Evolutionary conservation across 2,888 invertebrate genomes (phyloP), one percentile per base, ranked within the genome.

Genomic region (Shargacucullia verbasci): DNA sequence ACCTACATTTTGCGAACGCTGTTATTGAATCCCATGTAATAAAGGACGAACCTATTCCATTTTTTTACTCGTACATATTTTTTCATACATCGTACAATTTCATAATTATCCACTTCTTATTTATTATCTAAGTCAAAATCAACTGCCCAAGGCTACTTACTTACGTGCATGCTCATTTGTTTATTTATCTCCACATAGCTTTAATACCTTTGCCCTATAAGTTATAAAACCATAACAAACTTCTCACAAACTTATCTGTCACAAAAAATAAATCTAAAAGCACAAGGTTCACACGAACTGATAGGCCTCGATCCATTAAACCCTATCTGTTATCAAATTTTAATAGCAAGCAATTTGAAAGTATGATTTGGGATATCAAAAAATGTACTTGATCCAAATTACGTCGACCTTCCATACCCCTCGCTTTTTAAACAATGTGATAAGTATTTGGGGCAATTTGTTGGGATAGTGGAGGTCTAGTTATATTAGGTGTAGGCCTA

Each of bases 271-370:
- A 58, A 57, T 48, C 34, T 25, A 67, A 67, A 58, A 59, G 44
- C 40, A 63, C 56, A 53, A 70, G 63, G 71, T 77, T 77, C 82
- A 81, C 81, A 81, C 58, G 58, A 45, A 44, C 38, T 39, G 35
- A 59, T 58, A 54, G 14, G 44, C 59, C 63, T 71, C 69, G 59
- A 78, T 74, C 78, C 79, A 79, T 82, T 80, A 77, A 71, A 70
- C 57, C 64, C 56, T 77, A 82, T 81, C 76, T 70, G 78, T 83
- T 84, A 83, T 84, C 83, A 75, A 70, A 14, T 80, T 72, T 79
- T 82, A 80, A 84, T 82, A 80, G 83, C 78, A 73, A 72, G 78
- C 79, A 78, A 84, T 84, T 83, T 83, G 69, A 83, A 78, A 82
- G 80, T 73, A 70, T 75, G 74, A 77, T 77, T 76, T 76, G 59